phyloP scores from a whole-genome alignment of 2,113 vertebrate species.

The Pterocles orientalis region DNA sequence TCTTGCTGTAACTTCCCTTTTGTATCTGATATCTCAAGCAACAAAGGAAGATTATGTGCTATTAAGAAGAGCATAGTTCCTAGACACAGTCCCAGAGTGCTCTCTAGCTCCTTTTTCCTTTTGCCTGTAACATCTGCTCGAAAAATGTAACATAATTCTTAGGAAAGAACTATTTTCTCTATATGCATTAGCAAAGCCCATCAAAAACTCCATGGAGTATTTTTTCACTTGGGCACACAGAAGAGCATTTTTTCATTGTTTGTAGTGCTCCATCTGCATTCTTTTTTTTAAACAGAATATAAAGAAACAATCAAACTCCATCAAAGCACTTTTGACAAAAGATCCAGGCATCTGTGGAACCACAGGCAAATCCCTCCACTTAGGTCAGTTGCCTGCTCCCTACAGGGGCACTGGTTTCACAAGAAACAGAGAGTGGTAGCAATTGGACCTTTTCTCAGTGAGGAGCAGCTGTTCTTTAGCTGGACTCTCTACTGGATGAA shows the following conservation, averaged over 20 bases:
- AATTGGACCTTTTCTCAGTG: background rate
- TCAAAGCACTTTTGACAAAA: background rate
- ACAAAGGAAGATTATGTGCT: background rate
- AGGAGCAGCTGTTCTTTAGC: background rate
- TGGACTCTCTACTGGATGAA: background rate
- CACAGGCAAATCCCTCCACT: background rate
- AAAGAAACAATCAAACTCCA: background rate
- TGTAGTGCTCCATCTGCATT: background rate
- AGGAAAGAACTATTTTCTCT: background rate
- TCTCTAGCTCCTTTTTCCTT: background rate
- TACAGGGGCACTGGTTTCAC: background rate
- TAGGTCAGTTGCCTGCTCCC: background rate
- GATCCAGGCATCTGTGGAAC: background rate
- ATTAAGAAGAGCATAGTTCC: background rate
- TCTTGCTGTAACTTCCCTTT: background rate
- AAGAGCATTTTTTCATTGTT: background rate
- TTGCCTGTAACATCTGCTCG: background rate
- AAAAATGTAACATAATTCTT: background rate
- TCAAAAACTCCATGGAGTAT: background rate
- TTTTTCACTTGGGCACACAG: background rate
- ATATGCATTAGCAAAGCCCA: background rate
- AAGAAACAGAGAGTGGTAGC: background rate
- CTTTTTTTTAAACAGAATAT: background rate
- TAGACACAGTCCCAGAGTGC: background rate
- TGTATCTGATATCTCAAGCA: background rate